Base-by-base conservation (phyloP, 2,888 invertebrate species). In the Tanypteryx hageni region DNA sequence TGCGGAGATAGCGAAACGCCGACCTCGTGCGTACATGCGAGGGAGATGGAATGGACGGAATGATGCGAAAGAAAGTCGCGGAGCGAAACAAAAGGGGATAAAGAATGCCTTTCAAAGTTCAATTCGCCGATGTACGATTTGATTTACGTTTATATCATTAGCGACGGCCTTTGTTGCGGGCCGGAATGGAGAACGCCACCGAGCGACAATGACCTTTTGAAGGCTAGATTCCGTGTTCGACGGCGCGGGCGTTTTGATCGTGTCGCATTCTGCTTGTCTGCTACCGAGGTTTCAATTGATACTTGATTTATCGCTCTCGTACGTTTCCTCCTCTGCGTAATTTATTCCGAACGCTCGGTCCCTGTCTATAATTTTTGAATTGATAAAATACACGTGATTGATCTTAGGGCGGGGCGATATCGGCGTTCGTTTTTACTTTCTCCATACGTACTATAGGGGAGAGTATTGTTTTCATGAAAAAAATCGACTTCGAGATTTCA, bases 1-100 rank as follows among this genome's bases (percentile, higher is more conserved):
- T 89, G 89, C 44, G 9, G 68, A 89, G 89, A 89, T 89, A 89
- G 64, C 44, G 61, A 61, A 86, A 86, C 86, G 31, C 10, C 59
- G 61, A 31, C 61, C 86, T 58, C 86, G 86, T 86, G 31, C 16
- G 86, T 13, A n/a, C 61, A 59, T 86, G 18, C 16, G 86, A 14
- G 57, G 31, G 86, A 16, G 86, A 86, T 31, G 61, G 44, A 89
- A 64, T 89, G 64, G 89, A 58, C 56, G 61, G 44, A 89, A 89
- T 64, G 64, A 89, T 18, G 68, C 64, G 68, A 44, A 64, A 31
- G 68, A 64, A 59, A 89, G 64, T 64, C 44, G 31, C 31, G 89
- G 18, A 61, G 85, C 22, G 56, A 83, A 18, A 83, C 83, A 83
- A 83, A 27, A 64, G 89, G 68, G 56, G 10, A 44, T 64, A 44